These are phyloP conservation scores for Semotilus atromaculatus DNA, from an alignment of 2,797 vertebrate species.

Conservation along the genomic window DNA sequence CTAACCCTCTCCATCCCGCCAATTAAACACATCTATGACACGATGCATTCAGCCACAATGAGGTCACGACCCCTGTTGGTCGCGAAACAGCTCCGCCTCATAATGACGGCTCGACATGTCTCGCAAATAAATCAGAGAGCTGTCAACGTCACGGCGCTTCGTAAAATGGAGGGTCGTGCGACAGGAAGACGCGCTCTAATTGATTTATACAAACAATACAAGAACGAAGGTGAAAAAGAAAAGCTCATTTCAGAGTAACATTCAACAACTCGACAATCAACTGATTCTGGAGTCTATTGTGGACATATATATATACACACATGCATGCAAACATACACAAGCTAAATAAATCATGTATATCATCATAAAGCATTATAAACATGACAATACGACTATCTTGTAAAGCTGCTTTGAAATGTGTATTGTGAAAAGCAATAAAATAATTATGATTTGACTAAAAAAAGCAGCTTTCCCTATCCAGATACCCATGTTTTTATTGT, in stretches of 20 bases:
- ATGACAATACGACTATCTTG: no score
- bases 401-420: not conserved
- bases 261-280: not conserved
- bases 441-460: not conserved
- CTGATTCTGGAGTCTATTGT: not conserved
- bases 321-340: not conserved
- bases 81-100: slow-evolving; percentile 53
- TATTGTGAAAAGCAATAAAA: not conserved
- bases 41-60: slow-evolving; percentile 49
- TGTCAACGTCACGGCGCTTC: slow-evolving; percentile 41
- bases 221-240: not conserved
- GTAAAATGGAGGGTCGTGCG: slow-evolving; percentile 29
- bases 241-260: not conserved
- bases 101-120: slow-evolving; percentile 58
- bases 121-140: slow-evolving; percentile 55
- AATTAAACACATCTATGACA: slow-evolving; percentile 62
- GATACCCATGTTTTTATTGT: not conserved
- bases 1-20: slow-evolving; percentile 54
- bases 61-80: slow-evolving; percentile 55
- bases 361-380: no score
- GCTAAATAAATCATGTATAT: no score
- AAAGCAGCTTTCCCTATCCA: not conserved
- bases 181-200: not conserved
- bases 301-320: not conserved
- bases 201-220: not conserved